A percentile compares a stretch with the other conserved stretches of the same genome.
phyloP scores from a whole-genome alignment of 1,140 invertebrate species.

The Drosophila murphyi region DNA sequence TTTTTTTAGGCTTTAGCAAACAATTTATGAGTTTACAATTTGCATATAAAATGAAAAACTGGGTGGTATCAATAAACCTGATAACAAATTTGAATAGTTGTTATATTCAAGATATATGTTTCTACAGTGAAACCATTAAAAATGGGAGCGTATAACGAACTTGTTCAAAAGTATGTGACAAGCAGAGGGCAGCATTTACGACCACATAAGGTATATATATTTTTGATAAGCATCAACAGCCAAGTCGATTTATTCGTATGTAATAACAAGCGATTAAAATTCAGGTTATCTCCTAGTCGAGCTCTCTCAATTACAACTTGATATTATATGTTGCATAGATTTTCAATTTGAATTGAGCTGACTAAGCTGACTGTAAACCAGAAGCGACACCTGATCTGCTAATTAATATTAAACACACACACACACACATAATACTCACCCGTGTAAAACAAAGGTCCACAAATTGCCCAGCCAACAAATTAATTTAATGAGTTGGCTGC shows the following conservation, averaged over 20 bases:
- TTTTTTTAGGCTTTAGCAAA: constrained; percentile 7
- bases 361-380: not conserved
- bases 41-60: constrained; percentile 51
- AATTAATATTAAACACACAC: constrained; percentile 30
- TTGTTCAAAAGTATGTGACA: too few relatives aligned
- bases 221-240: too few relatives aligned
- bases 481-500: constrained; percentile 47
- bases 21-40: constrained; percentile 53
- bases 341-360: too few relatives aligned
- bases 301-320: too few relatives aligned
- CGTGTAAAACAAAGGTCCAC: constrained; percentile 4
- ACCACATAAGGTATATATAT: too few relatives aligned
- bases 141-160: too few relatives aligned
- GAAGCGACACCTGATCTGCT: constrained; percentile 30
- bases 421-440: not conserved
- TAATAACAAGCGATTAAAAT: too few relatives aligned
- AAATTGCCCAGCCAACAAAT: constrained; percentile 34
- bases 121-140: too few relatives aligned
- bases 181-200: too few relatives aligned
- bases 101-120: not conserved
- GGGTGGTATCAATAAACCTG: constrained; percentile 17
- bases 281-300: too few relatives aligned
- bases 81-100: constrained; percentile 9
- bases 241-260: too few relatives aligned
- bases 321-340: too few relatives aligned